Percentiles rank a stretch among this genome's conserved stretches.
Evolutionary conservation across 2,888 invertebrate genomes (phyloP).

Genomic region (Epsilonema sp.): DNA sequence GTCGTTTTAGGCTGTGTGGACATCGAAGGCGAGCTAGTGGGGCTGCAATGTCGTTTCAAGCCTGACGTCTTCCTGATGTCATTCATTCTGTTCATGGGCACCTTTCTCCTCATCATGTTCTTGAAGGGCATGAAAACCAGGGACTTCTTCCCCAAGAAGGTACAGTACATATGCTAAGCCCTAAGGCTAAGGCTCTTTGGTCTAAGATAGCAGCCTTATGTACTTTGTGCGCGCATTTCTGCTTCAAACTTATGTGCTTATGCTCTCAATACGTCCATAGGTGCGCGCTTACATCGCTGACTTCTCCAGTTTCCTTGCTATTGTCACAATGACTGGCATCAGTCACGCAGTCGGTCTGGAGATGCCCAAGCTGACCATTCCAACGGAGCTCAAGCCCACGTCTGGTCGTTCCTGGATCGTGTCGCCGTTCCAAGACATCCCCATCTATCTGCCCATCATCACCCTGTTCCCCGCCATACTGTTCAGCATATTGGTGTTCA

Average conservation of each 20-base stretch:
- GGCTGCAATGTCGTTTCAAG: slow-evolving; percentile 15
- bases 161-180: too few species aligned
- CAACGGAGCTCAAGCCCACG: background rate
- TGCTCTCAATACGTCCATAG: too few species aligned
- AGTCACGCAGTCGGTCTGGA: slow-evolving; percentile 21
- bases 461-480: slow-evolving; percentile 30
- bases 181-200: too few species aligned
- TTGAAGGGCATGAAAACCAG: slow-evolving; percentile 24
- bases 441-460: slow-evolving; percentile 24
- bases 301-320: slow-evolving; percentile 36
- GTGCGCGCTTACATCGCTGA: slow-evolving; percentile 34
- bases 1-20: background rate
- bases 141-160: slow-evolving; percentile 25
- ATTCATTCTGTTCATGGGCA: slow-evolving; percentile 28
- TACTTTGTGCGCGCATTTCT: too few species aligned
- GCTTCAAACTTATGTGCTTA: too few species aligned
- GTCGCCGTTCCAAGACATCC: slow-evolving; percentile 16
- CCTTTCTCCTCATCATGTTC: slow-evolving; percentile 27
- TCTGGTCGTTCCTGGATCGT: slow-evolving; percentile 30
- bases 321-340: slow-evolving; percentile 30
- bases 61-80: slow-evolving; percentile 30
- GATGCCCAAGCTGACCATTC: slow-evolving; percentile 28
- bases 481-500: slow-evolving; percentile 31
- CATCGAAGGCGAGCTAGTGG: background rate
- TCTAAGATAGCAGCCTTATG: too few species aligned